Evolutionary conservation across 2,888 invertebrate species (phyloP), one percentile per base, ranked within the genome.

Genomic region (Agonum fuliginosum): DNA sequence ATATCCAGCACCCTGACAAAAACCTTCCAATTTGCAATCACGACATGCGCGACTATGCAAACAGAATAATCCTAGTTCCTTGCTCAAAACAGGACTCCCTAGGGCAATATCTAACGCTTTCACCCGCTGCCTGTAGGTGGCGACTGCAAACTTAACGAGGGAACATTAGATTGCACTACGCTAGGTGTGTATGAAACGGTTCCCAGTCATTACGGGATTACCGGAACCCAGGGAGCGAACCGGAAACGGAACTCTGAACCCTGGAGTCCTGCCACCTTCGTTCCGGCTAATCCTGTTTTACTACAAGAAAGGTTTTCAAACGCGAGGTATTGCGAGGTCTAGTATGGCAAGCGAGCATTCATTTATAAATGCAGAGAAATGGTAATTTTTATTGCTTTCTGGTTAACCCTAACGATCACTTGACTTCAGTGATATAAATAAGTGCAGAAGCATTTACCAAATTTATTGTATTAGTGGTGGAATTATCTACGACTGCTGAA

Each of bases 161-260:
- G 54, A 58, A 73, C 73, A 73, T 73, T 73, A 73, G 58, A 73
- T 73, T 73, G 73, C 73, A 62, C 58, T 62, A 62, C 22, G 27
- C 30, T 34, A 54, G 54, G 72, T 51, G 43, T 51, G 71, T 48
- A 46, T 46, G 74, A 54, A 62, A 46, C 46, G 30, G 27, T 74
- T 37, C 48, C 51, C 46, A 48, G 74, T 74, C 74, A 74, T 74
- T 74, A 74, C 65, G 20, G 48, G 74, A 65, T 74, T 74, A 74
- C 74, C 74, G 62, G 74, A 65, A 65, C 62, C 65, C 71, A 17
- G 71, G 51, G 62, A 74, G 74, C 24, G 24, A 12, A 27, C 30
- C 27, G 67, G 37, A 67, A 43, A 12, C 41, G 37, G 4, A n/a
- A 12, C 3, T 6, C 3, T n/a, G 14, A 30, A 30, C 30, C 30